Evolutionary conservation across 2,888 invertebrate genomes (phyloP).

Genomic region (Parthenolecanium corni): DNA sequence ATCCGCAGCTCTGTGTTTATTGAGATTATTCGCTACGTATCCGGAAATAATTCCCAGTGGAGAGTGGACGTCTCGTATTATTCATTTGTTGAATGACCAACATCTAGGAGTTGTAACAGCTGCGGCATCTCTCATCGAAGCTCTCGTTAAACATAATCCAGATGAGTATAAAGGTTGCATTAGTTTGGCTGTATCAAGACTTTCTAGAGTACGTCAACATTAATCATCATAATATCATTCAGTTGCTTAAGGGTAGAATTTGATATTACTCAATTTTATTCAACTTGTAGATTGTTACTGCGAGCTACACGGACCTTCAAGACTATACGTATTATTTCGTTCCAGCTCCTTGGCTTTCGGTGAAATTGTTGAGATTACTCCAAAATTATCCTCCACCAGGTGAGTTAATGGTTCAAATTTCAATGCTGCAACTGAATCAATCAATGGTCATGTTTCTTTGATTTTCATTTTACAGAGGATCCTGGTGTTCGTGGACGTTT

Average conservation of each 20-base stretch:
- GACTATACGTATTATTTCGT: slow-evolving; percentile 99
- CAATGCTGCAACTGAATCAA: background rate
- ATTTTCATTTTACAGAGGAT: slow-evolving; percentile 55
- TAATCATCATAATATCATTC: background rate
- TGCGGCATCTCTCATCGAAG: slow-evolving; percentile 94
- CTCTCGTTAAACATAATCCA: slow-evolving; percentile 94
- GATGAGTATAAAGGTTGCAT: slow-evolving; percentile 99
- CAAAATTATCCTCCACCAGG: slow-evolving; percentile 98
- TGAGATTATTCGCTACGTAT: slow-evolving; percentile 85
- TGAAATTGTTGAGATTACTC: slow-evolving; percentile 84
- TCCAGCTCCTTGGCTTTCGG: slow-evolving; percentile 99
- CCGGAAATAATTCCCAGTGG: slow-evolving; percentile 94
- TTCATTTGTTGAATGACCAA: slow-evolving; percentile 95
- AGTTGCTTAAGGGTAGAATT: no score
- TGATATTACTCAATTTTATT: slow-evolving; percentile 18
- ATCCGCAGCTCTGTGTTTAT: slow-evolving; percentile 91
- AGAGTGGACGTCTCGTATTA: slow-evolving; percentile 98
- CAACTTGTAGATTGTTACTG: slow-evolving; percentile 76
- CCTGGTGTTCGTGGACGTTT: slow-evolving; percentile 90
- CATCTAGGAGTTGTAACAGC: slow-evolving; percentile 99
- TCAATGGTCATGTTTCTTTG: slow-evolving; percentile 1
- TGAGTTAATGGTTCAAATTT: slow-evolving; percentile 36
- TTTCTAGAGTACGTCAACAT: slow-evolving; percentile 59
- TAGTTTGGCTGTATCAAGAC: slow-evolving; percentile 89
- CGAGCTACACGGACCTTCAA: slow-evolving; percentile 97